Evolutionary conservation across 1,140 invertebrate genomes (phyloP), one percentile per base, ranked within the genome.

Genomic region (Belonocnema kinseyi): DNA sequence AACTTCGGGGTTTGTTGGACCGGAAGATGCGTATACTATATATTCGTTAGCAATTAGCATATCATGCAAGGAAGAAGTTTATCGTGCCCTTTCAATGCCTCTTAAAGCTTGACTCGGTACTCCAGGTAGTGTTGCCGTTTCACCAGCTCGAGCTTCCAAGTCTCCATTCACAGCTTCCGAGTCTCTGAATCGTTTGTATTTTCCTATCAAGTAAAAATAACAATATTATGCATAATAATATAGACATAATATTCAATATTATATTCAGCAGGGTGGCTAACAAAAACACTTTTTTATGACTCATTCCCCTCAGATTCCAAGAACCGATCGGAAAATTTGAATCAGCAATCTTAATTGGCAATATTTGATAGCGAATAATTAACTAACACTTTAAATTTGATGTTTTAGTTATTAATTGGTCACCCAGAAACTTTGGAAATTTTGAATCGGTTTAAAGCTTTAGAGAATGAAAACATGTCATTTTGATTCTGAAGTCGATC

Each of bases 121-220:
- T 7, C 89, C 90, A 0, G 89, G 86, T 46, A 88, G 74, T 7
- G 84, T 78, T 8, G 83, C 77, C 10, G 79, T 46, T 54, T 89
- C 90, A 17, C 79, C 87, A 74, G 61, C 79, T 0, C 79, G 82
- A 50, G 85, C 89, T 71, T 91, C 90, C 0, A 83, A 83, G 61
- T 92, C 90, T 56, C 78, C 84, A 54, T 71, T 86, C n/a, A 81
- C 85, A 5, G 90, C 88, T 73, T 91, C 91, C 13, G 90, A 89
- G 73, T 85, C 85, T 75, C 86, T 88, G 79, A 88, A 89, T 46
- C 91, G 86, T 73, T 91, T 92, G 78, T 90, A 91, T 56, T 91
- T 92, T 75, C 87, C 90, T 92, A 56, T 46, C 21, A 54, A 84
- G 72, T 16, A 78, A 2, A 52, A 2, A 33, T 77, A 72, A 71